These are phyloP conservation scores for Chymomyza fuscimana DNA, from an alignment of 2,888 invertebrate species.

Conservation along the genomic window DNA sequence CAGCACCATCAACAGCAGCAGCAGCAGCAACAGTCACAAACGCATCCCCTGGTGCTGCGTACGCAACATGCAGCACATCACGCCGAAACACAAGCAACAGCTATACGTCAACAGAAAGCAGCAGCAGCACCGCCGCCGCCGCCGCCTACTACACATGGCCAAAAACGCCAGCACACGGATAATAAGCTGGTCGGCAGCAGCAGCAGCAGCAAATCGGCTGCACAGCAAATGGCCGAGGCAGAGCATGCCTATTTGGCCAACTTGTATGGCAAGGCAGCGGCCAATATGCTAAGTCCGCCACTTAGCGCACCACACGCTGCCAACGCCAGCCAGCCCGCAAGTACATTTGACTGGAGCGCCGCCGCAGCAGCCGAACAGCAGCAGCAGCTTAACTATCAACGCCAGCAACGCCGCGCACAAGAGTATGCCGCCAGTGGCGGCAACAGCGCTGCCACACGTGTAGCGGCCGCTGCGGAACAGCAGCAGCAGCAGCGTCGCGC, in stretches of 20 bases:
- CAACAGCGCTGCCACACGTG: conserved; percentile 33
- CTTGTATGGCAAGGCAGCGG: conserved; percentile 72
- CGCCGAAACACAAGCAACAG: not conserved
- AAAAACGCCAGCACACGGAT: conserved; percentile 28
- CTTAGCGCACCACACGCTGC: conserved; percentile 49
- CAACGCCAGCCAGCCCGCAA: conserved; percentile 49
- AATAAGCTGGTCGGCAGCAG: conserved; percentile 23
- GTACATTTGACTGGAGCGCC: conserved; percentile 44
- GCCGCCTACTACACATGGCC: conserved; percentile 46
- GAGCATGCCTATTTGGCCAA: conserved; percentile 77
- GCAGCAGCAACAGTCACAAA: conserved; percentile 37
- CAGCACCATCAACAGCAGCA: conserved; percentile 32
- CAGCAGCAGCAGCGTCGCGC: conserved; percentile 36
- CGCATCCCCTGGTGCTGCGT: conserved; percentile 22
- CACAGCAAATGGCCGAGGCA: conserved; percentile 74
- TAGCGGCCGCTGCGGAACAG: conserved; percentile 35
- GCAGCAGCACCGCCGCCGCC: conserved; percentile 33
- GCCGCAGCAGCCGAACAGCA: conserved; percentile 26
- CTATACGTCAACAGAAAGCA: conserved; percentile 17
- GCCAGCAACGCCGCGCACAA: conserved; percentile 6
- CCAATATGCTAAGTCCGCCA: conserved; percentile 78
- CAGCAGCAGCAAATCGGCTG: conserved; percentile 38
- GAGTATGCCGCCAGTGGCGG: not conserved
- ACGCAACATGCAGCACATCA: conserved; percentile 23
- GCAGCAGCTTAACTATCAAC: conserved; percentile 24